A percentile compares a stretch with the other conserved stretches of the same genome.
These are phyloP conservation scores for Dryas iulia DNA, from an alignment of 1,140 invertebrate genomes.

Conservation along the genomic window DNA sequence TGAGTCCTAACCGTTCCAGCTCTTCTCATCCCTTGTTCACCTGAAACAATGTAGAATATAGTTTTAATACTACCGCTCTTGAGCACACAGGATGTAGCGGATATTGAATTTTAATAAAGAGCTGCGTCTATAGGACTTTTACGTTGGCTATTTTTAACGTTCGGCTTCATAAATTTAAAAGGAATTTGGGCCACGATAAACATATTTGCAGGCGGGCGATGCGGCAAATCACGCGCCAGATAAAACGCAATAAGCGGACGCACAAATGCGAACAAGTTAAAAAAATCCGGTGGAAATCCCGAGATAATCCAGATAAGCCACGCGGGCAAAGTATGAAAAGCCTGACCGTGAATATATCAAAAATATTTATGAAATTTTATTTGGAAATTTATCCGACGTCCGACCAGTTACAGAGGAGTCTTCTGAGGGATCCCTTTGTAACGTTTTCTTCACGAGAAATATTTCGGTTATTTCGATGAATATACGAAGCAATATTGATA, in stretches of 20 bases:
- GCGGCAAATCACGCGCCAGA: conserved; percentile 53
- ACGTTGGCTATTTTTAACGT: conserved; percentile 50
- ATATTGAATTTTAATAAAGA: conserved; percentile 65
- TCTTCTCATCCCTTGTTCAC: conserved; percentile 31
- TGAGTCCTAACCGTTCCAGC: neutral
- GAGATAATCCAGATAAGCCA: conserved; percentile 75
- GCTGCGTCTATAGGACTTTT: conserved; percentile 37
- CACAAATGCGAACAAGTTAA: conserved; percentile 64
- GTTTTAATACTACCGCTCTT: conserved; percentile 40
- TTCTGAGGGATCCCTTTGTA: conserved; percentile 41
- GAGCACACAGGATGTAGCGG: conserved; percentile 42
- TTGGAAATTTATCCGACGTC: conserved; percentile 55
- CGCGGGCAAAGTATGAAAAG: conserved; percentile 69
- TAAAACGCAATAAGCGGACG: conserved; percentile 64
- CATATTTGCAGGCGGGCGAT: conserved; percentile 49
- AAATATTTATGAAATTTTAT: conserved; percentile 71
- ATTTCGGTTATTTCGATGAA: conserved; percentile 10
- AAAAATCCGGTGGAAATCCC: conserved; percentile 60
- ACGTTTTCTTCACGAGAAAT: conserved; percentile 23
- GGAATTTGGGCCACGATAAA: conserved; percentile 43
- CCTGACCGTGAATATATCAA: conserved; percentile 76
- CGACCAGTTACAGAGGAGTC: conserved; percentile 37
- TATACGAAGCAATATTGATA: conserved; percentile 7
- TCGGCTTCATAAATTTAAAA: conserved; percentile 22
- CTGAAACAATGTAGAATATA: conserved; percentile 27